These are phyloP conservation scores for Gryllus bimaculatus DNA, from an alignment of 1,140 invertebrate species.

Conservation along the genomic window DNA sequence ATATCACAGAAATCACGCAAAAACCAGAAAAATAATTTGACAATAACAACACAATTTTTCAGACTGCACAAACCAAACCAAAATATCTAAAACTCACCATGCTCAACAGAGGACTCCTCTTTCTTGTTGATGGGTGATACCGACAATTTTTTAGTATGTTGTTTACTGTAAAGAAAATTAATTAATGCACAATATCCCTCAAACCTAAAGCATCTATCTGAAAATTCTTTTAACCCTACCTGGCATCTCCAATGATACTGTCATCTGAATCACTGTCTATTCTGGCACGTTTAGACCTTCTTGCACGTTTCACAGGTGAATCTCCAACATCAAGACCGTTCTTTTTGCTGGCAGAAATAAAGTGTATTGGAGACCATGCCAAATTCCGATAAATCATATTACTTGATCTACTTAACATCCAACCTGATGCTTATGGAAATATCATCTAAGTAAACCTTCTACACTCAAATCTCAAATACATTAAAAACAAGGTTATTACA, in stretches of 20 bases:
- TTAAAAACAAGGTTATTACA: background rate
- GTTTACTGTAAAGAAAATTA: too few species aligned
- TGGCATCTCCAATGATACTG: background rate
- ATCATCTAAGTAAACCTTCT: background rate
- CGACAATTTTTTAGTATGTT: too few species aligned
- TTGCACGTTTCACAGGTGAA: background rate
- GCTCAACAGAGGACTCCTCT: too few species aligned
- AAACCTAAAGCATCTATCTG: background rate
- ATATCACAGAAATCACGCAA: too few species aligned
- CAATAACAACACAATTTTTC: too few species aligned
- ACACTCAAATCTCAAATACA: background rate
- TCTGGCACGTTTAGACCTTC: background rate
- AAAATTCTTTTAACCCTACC: background rate
- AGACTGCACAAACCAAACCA: too few species aligned
- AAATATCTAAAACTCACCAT: too few species aligned
- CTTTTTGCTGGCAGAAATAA: background rate
- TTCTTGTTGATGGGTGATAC: too few species aligned
- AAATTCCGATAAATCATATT: background rate
- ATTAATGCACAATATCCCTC: too few species aligned
- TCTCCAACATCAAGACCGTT: background rate
- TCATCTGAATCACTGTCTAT: background rate
- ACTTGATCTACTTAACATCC: background rate
- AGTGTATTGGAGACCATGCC: background rate
- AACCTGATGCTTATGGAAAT: background rate
- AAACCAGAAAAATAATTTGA: too few species aligned